Percentiles rank a stretch among this genome's conserved stretches.
Evolutionary conservation across 1,140 invertebrate species (phyloP).

Genomic region (Habropoda laboriosa): DNA sequence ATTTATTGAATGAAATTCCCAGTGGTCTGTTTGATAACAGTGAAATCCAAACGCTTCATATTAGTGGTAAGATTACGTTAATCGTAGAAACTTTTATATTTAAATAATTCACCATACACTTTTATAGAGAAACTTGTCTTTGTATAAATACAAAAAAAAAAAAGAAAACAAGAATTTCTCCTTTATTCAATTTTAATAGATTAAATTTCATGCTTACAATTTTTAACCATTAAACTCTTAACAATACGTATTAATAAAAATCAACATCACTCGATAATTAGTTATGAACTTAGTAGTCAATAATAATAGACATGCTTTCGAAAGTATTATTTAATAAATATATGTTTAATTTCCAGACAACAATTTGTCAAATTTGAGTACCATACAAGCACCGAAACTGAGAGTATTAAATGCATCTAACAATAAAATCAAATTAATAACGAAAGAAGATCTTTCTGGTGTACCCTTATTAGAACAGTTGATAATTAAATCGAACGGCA

Average conservation of each 20-base stretch:
- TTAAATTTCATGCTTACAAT: not conserved
- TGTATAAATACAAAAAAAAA: too few relatives aligned
- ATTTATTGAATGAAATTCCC: constrained; percentile 83
- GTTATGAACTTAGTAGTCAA: too few relatives aligned
- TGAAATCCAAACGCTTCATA: constrained; percentile 83
- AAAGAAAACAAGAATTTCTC: not conserved
- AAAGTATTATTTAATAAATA: not conserved
- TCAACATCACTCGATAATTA: too few relatives aligned
- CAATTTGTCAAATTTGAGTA: constrained; percentile 74
- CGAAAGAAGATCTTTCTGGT: constrained; percentile 85
- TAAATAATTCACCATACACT: not conserved
- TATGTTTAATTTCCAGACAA: constrained; percentile 50
- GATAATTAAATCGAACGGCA: constrained; percentile 84
- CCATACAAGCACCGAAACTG: constrained; percentile 82
- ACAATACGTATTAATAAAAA: too few relatives aligned
- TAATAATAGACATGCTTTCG: too few relatives aligned
- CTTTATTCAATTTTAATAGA: not conserved
- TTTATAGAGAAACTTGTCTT: not conserved
- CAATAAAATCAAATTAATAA: constrained; percentile 84
- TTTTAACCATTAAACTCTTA: not conserved
- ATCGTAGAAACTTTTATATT: not conserved
- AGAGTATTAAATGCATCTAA: constrained; percentile 85
- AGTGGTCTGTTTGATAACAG: constrained; percentile 84
- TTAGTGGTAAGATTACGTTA: constrained; percentile 67
- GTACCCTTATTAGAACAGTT: constrained; percentile 85